Conservation (phyloP, 2,888 invertebrate genomes). For the Perdita meconis region DNA sequence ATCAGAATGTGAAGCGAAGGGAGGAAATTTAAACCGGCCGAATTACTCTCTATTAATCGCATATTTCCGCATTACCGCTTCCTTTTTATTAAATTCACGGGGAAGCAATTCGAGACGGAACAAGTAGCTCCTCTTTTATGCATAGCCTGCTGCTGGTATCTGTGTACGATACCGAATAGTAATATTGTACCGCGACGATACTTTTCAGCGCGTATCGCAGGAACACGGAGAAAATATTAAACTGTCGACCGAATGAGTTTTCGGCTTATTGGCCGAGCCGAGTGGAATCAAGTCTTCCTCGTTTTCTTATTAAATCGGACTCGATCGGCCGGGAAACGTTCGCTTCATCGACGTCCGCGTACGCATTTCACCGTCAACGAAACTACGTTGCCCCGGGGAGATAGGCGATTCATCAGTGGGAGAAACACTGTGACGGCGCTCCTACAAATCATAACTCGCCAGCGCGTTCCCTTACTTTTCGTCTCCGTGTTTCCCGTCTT, state of each 20-base stretch:
- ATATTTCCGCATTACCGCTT: neutral
- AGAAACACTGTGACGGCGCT: conserved; percentile 65
- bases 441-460: conserved; percentile 70
- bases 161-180: conserved; percentile 38
- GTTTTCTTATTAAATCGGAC: conserved; percentile 26
- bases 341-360: conserved; percentile 16
- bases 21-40: conserved; percentile 7
- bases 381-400: conserved; percentile 52
- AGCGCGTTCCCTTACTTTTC: conserved; percentile 31
- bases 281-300: too few species aligned
- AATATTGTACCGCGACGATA: conserved; percentile 19
- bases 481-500: conserved; percentile 35
- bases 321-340: neutral
- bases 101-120: conserved; percentile 18
- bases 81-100: conserved; percentile 33
- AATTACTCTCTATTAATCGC: conserved; percentile 28
- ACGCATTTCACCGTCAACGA: conserved; percentile 23
- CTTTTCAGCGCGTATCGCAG: conserved; percentile 19
- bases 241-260: conserved; percentile 26
- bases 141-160: conserved; percentile 25
- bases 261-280: conserved; percentile 24
- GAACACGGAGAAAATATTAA: conserved; percentile 29
- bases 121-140: conserved; percentile 31
- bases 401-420: conserved; percentile 68
- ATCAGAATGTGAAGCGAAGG: too few species aligned